Evolutionary conservation across 2,113 vertebrate genomes (phyloP), one percentile per base, ranked within the genome.

Genomic region (Chauna torquata): DNA sequence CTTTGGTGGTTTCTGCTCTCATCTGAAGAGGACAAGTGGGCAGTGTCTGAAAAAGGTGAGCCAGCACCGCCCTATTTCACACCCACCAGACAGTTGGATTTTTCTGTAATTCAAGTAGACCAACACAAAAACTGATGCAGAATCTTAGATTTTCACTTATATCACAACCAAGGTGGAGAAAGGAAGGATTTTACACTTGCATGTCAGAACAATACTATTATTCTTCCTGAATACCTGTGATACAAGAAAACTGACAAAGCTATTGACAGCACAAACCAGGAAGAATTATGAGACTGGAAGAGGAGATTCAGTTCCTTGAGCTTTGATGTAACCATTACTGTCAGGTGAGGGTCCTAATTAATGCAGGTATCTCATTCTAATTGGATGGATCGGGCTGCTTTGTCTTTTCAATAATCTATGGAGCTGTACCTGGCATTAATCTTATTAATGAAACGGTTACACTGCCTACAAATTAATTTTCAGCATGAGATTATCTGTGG

Each of bases 381-480:
- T 96, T 96, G 96, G 65, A 72, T 36, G 72, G 92, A 97, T 96
- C 81, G 90, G 92, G 82, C 49, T 8, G 34, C 88, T 97, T 94
- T 85, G 93, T 96, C 92, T 96, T 88, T 94, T 94, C 92, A 92
- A 70, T 94, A 95, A 96, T 96, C 96, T 85, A 82, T 65, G 72
- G 55, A 92, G 74, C 77, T 79, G 66, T 92, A 86, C 47, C 79
- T 91, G 90, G 38, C 59, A 97, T 97, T 97, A 97, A 96, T 97
- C 96, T 96, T 96, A 96, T 94, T 96, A 97, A 97, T 96, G 82
- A 90, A 79, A 94, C 71, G 74, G 92, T 93, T 88, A 82, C 22
- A 13, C 75, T 83, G 50, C 82, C 80, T 96, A 92, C 78, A 95
- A 92, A 96, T 95, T 96, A 91, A 92, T 90, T 94, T 95, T 76